Percentiles rank a stretch among this genome's conserved stretches.
Conservation (phyloP, 2,113 vertebrate genomes). For the Muntiacus muntjak region DNA sequence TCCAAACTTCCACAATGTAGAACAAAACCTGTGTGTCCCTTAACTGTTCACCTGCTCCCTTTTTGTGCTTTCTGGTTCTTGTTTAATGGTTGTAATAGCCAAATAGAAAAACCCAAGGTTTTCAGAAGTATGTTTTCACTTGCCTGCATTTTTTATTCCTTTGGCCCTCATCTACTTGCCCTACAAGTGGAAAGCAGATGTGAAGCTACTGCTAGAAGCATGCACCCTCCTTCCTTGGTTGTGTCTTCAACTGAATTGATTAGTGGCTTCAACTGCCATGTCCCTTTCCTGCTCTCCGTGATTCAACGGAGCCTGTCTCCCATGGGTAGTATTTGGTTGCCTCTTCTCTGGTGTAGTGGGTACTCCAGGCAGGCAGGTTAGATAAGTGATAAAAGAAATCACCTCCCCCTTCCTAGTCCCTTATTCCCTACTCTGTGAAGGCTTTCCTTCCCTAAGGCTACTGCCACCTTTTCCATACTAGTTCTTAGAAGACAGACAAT, state of each 20-base stretch:
- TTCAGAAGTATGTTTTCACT: neutral
- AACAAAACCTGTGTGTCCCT: neutral
- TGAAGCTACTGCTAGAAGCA: fast-evolving
- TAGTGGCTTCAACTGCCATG: too few relatives aligned
- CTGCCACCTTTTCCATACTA: neutral
- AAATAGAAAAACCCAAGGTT: neutral
- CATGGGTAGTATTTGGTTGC: neutral
- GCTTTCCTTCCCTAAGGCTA: neutral
- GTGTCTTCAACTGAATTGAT: neutral
- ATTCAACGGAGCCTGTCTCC: neutral
- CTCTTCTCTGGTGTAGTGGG: neutral
- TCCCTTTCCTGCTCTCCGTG: neutral
- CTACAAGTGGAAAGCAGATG: too few relatives aligned
- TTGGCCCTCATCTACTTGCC: neutral
- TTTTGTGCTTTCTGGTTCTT: neutral
- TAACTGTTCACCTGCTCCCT: neutral
- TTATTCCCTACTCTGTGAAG: neutral
- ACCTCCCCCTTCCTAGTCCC: neutral
- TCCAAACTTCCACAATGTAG: neutral
- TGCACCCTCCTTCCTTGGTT: neutral
- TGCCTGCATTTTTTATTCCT: neutral
- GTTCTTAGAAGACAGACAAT: neutral
- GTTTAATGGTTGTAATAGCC: neutral
- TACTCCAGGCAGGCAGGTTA: neutral
- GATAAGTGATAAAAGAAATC: neutral